Evolutionary conservation across 1,140 invertebrate species (phyloP).

Genomic region (Drosophila kikkawai): DNA sequence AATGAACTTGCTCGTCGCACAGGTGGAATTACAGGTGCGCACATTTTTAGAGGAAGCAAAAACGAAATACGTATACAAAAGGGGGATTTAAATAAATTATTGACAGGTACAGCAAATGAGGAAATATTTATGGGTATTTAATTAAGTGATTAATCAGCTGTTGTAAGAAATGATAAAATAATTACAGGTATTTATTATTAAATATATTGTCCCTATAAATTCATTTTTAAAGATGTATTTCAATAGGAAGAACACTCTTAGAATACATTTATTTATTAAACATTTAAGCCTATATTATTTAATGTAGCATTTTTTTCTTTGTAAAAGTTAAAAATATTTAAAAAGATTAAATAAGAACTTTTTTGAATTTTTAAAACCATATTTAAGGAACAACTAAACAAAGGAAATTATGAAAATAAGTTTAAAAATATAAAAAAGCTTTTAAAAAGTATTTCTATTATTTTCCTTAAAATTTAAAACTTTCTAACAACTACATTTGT

Average conservation of each 20-base stretch:
- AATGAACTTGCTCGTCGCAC: conserved; percentile 18
- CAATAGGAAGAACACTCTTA: too few relatives aligned
- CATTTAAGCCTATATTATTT: too few relatives aligned
- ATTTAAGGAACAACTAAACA: too few relatives aligned
- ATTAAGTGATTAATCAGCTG: background rate
- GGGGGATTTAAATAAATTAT: conserved; percentile 7
- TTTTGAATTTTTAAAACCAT: too few relatives aligned
- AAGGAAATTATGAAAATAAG: too few relatives aligned
- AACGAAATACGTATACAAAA: background rate
- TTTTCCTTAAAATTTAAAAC: background rate
- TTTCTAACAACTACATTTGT: background rate
- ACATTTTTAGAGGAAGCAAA: conserved; percentile 16
- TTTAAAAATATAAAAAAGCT: too few relatives aligned
- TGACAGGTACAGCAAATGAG: conserved; percentile 4
- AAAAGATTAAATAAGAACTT: too few relatives aligned
- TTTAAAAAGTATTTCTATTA: too few relatives aligned
- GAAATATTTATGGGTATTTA: conserved; percentile 1
- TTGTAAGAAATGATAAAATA: background rate
- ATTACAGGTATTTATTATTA: background rate
- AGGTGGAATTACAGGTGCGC: conserved; percentile 46
- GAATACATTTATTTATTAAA: background rate
- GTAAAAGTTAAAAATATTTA: too few relatives aligned
- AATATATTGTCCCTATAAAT: background rate
- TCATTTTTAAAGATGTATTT: background rate
- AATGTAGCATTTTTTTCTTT: too few relatives aligned